These are phyloP conservation scores for Leucosticte australis DNA, from an alignment of 2,113 vertebrate genomes.

Conservation along the genomic window DNA sequence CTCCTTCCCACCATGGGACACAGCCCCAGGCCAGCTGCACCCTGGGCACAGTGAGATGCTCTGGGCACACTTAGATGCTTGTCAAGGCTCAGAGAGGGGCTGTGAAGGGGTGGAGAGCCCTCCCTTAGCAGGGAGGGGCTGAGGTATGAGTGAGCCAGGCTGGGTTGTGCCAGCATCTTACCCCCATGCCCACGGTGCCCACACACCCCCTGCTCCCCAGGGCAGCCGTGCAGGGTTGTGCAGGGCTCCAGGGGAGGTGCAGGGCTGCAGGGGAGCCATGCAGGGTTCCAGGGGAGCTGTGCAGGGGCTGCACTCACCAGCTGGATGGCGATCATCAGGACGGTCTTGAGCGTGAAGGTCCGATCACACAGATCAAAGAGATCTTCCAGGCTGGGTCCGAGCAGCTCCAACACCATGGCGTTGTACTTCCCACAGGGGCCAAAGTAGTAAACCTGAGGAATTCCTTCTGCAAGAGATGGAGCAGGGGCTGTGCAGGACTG, in stretches of 20 bases:
- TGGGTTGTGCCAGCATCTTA: neutral
- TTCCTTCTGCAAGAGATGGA: constrained; percentile 83
- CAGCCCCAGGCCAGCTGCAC: neutral
- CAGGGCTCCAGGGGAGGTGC: too few relatives aligned
- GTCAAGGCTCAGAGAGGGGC: neutral
- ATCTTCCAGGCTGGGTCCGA: constrained; percentile 96
- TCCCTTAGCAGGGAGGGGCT: neutral
- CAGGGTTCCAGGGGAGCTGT: accelerated
- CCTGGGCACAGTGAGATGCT: neutral
- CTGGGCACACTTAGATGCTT: neutral
- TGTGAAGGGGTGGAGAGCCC: neutral
- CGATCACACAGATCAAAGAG: constrained; percentile 97
- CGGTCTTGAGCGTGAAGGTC: constrained; percentile 96
- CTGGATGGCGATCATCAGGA: constrained; percentile 99
- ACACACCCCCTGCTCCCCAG: accelerated
- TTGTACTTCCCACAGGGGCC: constrained; percentile 98
- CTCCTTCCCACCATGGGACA: neutral
- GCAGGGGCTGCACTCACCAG: constrained; percentile 79
- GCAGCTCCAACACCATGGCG: constrained; percentile 97
- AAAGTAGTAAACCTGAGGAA: constrained; percentile 99
- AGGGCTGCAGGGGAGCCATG: too few relatives aligned
- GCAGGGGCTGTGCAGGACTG: neutral
- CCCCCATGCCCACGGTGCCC: accelerated
- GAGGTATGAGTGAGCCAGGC: accelerated
- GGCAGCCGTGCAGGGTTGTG: too few relatives aligned